Percentiles rank a stretch among this genome's conserved stretches.
Evolutionary conservation across 2,888 invertebrate genomes (phyloP).

Genomic region (Caenorhabditis sulstoni): DNA sequence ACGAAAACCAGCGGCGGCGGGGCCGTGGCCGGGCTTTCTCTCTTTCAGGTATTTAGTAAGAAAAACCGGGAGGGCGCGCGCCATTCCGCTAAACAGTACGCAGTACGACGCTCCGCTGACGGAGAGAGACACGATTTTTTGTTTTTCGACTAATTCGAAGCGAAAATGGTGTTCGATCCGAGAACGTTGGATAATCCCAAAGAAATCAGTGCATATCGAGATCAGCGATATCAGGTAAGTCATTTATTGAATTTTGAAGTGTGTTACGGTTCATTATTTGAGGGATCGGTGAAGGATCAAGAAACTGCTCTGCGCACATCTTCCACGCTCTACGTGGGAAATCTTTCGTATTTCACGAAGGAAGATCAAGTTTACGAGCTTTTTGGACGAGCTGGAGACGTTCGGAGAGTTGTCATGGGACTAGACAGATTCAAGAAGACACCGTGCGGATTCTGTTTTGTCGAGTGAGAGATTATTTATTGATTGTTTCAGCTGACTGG

Average conservation of each 20-base stretch:
- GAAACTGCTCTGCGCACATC: conserved; percentile 87
- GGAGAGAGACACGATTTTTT: background rate
- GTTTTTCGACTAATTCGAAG: background rate
- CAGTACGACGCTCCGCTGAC: conserved; percentile 16
- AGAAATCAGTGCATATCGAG: conserved; percentile 76
- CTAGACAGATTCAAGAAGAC: conserved; percentile 97
- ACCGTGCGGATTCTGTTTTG: conserved; percentile 99
- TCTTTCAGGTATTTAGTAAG: no score
- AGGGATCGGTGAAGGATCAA: conserved; percentile 79
- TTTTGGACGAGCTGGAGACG: conserved; percentile 95
- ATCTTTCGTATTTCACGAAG: conserved; percentile 97
- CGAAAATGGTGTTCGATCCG: conserved; percentile 67
- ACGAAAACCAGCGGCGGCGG: no score
- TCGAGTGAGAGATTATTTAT: conserved; percentile 86
- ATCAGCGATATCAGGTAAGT: conserved; percentile 76
- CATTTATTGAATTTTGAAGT: conserved; percentile 4
- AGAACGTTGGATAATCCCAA: conserved; percentile 60
- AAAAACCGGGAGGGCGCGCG: no score
- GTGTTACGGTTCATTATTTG: no score
- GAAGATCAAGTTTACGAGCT: conserved; percentile 95
- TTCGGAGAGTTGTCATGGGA: conserved; percentile 94
- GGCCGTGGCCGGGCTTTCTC: no score
- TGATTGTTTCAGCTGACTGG: background rate
- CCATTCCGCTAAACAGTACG: conserved; percentile 9
- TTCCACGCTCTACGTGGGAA: conserved; percentile 94